Evolutionary conservation across 2,113 vertebrate species (phyloP), one percentile per base, ranked within the genome.

Genomic region (Pipra filicauda): DNA sequence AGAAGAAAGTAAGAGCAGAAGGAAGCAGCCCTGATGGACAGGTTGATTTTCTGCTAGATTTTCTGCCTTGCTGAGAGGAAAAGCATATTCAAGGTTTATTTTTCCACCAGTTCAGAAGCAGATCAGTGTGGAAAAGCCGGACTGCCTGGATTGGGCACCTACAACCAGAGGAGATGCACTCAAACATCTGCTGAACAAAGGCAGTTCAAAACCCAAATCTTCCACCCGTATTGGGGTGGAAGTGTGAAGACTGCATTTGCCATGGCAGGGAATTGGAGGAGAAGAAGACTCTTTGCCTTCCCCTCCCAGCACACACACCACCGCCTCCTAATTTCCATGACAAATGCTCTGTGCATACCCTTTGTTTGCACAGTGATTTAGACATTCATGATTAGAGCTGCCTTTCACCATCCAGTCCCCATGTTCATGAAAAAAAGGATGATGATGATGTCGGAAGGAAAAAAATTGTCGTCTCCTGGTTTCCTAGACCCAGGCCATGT

Each of bases 301-400:
- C 55, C 83, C 90, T 76, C 26, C 31, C 64, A 79, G 88, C 75
- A 76, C 76, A 77, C 82, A 92, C 91, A 71, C 83, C 46, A 10
- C 65, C 22, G n/a, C 96, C 69, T 91, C 94, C 86, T 95, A 70
- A 97, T 97, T 97, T 96, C 65, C 95, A 95, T 97, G 94, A 96
- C 91, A 97, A 96, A 92, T 87, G 94, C 78, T 54, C 94, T 91
- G 33, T 87, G 35, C 78, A 1, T 87, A 37, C 75, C 90, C 93
- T 95, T 97, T 95, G 92, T 96, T 96, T 95, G 89, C 82, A 37
- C 79, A 80, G 78, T 91, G 76, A 95, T 94, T 89, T 96, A 96
- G 94, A 95, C 89, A 84, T 85, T 81, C 93, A 71, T 20, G 33
- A 91, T 95, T 94, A 96, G 89, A 89, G 81, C 85, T 93, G 70